Conservation (phyloP, 2,797 vertebrate species). For the Hippoglossus hippoglossus region DNA sequence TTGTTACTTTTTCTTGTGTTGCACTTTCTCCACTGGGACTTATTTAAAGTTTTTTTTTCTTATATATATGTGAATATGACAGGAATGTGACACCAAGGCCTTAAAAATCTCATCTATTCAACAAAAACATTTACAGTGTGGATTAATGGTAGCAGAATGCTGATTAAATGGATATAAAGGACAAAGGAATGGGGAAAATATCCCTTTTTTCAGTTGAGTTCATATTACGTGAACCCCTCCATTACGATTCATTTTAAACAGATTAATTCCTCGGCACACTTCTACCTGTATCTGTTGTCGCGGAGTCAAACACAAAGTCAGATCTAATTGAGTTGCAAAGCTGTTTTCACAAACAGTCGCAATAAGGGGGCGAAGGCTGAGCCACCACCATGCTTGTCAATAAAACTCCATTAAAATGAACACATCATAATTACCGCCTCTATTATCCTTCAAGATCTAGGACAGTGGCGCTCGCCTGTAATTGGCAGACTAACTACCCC, state of each 20-base stretch:
- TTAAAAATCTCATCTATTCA: background rate
- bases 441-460: constrained; percentile 82
- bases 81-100: background rate
- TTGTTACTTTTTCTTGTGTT: constrained; percentile 15
- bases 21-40: background rate
- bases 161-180: background rate
- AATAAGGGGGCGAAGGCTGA: constrained; percentile 57
- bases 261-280: background rate
- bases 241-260: constrained; percentile 30
- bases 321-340: constrained; percentile 75
- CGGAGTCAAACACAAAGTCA: constrained; percentile 76
- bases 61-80: constrained; percentile 1
- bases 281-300: constrained; percentile 51
- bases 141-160: constrained; percentile 15
- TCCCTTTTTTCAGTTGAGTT: background rate
- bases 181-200: background rate
- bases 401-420: constrained; percentile 83
- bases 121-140: background rate
- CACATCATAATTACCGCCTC: constrained; percentile 82
- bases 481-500: constrained; percentile 80
- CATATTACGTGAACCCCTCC: background rate
- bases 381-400: constrained; percentile 76
- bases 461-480: constrained; percentile 69
- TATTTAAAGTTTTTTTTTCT: background rate
- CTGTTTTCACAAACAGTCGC: constrained; percentile 75